Conservation (phyloP, 2,888 invertebrate species). For the Steromphala cineraria region DNA sequence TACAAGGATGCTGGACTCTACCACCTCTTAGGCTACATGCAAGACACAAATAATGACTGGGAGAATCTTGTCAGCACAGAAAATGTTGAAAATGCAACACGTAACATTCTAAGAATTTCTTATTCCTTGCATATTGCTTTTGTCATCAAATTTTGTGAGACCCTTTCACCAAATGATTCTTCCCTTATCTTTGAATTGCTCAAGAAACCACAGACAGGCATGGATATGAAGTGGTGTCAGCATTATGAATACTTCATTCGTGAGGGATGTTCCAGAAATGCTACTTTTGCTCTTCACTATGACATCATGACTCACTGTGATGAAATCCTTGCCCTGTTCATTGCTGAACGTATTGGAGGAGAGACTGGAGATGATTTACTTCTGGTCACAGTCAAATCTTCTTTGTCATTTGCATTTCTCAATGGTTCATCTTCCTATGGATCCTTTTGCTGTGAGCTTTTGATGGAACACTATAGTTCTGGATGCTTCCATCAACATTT, state of each 20-base stretch:
- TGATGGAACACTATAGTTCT: too few relatives aligned
- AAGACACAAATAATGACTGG: not conserved
- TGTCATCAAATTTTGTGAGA: not conserved
- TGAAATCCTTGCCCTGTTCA: too few relatives aligned
- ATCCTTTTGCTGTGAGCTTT: too few relatives aligned
- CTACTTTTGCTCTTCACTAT: constrained; percentile 23
- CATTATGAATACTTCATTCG: not conserved
- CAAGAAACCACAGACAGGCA: not conserved
- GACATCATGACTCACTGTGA: constrained; percentile 28
- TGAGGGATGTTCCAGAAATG: not conserved
- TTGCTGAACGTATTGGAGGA: too few relatives aligned
- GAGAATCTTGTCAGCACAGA: not conserved
- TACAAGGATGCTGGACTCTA: not conserved
- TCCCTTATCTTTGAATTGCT: not conserved
- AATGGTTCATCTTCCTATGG: too few relatives aligned
- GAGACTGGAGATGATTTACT: too few relatives aligned
- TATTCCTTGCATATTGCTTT: not conserved
- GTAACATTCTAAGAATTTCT: not conserved
- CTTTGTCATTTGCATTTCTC: too few relatives aligned
- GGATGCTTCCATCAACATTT: too few relatives aligned
- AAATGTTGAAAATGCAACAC: not conserved
- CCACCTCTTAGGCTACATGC: not conserved
- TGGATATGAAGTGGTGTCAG: not conserved
- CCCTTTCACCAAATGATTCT: not conserved
- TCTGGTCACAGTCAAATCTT: too few relatives aligned